phyloP scores from a whole-genome alignment of 92 coral and sea anemone genomes.

The Heliopora coerulea region DNA sequence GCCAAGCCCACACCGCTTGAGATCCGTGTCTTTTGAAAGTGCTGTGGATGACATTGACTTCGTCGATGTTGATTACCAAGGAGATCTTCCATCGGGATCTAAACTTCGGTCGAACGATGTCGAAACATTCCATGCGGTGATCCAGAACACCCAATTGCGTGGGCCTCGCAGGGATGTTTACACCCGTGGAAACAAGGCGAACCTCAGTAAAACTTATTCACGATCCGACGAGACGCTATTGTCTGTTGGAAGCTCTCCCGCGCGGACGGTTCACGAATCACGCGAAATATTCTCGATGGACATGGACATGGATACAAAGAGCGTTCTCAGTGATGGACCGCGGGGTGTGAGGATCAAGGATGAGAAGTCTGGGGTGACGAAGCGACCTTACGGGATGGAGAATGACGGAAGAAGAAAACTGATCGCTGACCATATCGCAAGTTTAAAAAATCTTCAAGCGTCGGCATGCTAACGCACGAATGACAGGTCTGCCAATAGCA shows the following conservation, averaged over 20 bases:
- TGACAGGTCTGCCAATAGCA: too few species aligned
- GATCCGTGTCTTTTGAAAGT: slow-evolving; percentile 33
- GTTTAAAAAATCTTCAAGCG: slow-evolving; percentile 82
- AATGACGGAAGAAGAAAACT: slow-evolving; percentile 37
- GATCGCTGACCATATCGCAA: slow-evolving; percentile 73
- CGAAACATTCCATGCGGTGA: slow-evolving; percentile 41
- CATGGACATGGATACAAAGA: slow-evolving; percentile 6
- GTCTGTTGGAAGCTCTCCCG: background rate
- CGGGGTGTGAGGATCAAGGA: background rate
- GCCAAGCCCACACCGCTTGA: background rate
- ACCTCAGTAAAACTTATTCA: slow-evolving; percentile 16
- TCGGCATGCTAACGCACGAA: slow-evolving; percentile 90
- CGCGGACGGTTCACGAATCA: slow-evolving; percentile 9
- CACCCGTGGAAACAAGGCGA: slow-evolving; percentile 15
- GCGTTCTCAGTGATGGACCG: slow-evolving; percentile 24
- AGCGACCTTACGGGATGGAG: background rate
- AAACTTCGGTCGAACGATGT: slow-evolving; percentile 14
- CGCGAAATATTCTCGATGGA: slow-evolving; percentile 38
- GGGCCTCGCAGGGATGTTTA: slow-evolving; percentile 18
- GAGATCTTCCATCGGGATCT: background rate
- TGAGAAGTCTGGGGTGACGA: too few species aligned
- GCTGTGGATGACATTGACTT: slow-evolving; percentile 8
- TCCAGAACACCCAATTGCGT: slow-evolving; percentile 26
- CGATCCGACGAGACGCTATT: slow-evolving; percentile 11
- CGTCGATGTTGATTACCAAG: background rate